Conservation (phyloP, 1,140 invertebrate genomes). For the Bombus waltoni region DNA sequence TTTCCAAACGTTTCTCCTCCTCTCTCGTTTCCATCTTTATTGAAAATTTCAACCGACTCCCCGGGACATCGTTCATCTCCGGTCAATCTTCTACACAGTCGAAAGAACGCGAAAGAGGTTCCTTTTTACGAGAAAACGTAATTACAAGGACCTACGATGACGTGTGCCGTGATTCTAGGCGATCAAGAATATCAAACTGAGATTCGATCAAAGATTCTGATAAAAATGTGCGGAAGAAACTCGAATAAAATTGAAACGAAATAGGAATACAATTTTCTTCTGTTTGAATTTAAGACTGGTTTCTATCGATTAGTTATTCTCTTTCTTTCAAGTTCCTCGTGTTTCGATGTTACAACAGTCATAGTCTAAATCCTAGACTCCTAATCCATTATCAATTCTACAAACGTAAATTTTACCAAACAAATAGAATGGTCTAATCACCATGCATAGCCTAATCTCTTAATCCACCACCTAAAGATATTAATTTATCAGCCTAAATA, state of each 20-base stretch:
- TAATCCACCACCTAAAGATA: background rate
- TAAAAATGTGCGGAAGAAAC: no score
- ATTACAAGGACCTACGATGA: background rate
- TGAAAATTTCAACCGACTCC: conserved; percentile 7
- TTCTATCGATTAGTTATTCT: background rate
- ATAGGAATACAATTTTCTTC: background rate
- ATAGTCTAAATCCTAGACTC: background rate
- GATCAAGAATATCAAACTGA: background rate
- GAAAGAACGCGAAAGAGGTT: background rate
- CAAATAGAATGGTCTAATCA: background rate
- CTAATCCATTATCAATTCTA: background rate
- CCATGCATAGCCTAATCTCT: background rate
- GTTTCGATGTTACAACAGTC: background rate
- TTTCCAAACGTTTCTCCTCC: background rate
- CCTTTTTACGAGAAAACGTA: background rate
- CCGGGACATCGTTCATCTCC: conserved; percentile 20
- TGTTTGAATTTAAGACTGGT: background rate
- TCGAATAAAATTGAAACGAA: no score
- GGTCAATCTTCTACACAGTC: background rate
- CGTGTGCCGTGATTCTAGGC: background rate
- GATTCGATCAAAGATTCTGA: no score
- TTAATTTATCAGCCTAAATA: background rate
- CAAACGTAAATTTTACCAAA: background rate
- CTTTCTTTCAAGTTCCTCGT: background rate
- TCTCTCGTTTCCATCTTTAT: conserved; percentile 30